Evolutionary conservation across 1,140 invertebrate genomes (phyloP).

Genomic region (Drosophila simulans): DNA sequence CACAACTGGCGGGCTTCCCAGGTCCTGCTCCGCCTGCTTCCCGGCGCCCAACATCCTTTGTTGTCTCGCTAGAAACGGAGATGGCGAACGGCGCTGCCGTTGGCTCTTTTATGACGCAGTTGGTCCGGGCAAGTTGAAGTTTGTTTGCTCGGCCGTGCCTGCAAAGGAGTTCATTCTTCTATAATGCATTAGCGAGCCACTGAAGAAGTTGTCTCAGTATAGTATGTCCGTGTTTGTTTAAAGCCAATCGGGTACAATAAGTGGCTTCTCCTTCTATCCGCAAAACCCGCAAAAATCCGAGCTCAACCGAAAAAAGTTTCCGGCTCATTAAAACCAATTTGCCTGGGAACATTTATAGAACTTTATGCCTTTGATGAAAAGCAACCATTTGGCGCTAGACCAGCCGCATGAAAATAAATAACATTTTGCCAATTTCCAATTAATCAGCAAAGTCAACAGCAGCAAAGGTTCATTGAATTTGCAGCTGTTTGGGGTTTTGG

Average conservation of each 20-base stretch:
- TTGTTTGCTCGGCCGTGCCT: constrained; percentile 43
- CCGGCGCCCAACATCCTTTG: constrained; percentile 49
- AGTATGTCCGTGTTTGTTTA: constrained; percentile 33
- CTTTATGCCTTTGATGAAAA: constrained; percentile 31
- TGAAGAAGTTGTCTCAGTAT: constrained; percentile 14
- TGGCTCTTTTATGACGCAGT: constrained; percentile 57
- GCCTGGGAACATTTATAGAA: constrained; percentile 33
- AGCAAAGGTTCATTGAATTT: constrained; percentile 60
- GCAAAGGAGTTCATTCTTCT: constrained; percentile 54
- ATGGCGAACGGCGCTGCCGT: constrained; percentile 27
- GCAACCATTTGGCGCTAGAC: constrained; percentile 10
- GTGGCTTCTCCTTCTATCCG: background rate
- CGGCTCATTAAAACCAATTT: constrained; percentile 57
- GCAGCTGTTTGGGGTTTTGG: constrained; percentile 1
- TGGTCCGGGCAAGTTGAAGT: constrained; percentile 35
- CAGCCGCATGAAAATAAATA: constrained; percentile 40
- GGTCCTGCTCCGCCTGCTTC: background rate
- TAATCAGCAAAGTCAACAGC: constrained; percentile 29
- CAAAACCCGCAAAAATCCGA: constrained; percentile 13
- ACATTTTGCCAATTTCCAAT: constrained; percentile 54
- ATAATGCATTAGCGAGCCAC: constrained; percentile 34
- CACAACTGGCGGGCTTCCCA: constrained; percentile 44
- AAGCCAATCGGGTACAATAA: constrained; percentile 25
- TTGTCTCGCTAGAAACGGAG: constrained; percentile 60
- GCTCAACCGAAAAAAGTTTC: constrained; percentile 37